These are phyloP conservation scores for Eilema depressum DNA, from an alignment of 2,888 invertebrate species.

Conservation along the genomic window DNA sequence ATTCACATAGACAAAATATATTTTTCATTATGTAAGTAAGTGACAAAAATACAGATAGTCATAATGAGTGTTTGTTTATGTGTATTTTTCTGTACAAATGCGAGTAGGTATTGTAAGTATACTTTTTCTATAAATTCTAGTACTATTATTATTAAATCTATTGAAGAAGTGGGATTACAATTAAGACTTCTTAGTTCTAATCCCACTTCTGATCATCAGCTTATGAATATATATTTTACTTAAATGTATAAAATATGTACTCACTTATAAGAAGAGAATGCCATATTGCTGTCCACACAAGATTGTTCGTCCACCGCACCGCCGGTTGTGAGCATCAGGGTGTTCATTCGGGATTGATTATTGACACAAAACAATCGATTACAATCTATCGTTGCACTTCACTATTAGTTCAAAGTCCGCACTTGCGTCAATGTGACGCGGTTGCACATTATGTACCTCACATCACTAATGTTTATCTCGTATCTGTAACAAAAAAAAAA, in stretches of 20 bases:
- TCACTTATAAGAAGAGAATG: conserved; percentile 83
- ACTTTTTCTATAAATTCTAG: too few relatives aligned
- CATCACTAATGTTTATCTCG: conserved; percentile 71
- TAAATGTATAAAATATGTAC: conserved; percentile 52
- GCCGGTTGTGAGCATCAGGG: conserved; percentile 83
- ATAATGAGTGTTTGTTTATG: too few relatives aligned
- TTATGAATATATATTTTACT: neutral
- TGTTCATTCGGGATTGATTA: conserved; percentile 75
- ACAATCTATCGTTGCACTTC: conserved; percentile 64
- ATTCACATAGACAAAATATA: too few relatives aligned
- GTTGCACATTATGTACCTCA: conserved; percentile 64
- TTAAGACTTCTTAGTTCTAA: neutral
- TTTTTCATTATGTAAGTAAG: too few relatives aligned
- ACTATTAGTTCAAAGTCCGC: conserved; percentile 68
- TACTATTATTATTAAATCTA: too few relatives aligned
- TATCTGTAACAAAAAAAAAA: conserved; percentile 57
- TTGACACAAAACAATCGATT: conserved; percentile 48
- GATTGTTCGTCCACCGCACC: conserved; percentile 80
- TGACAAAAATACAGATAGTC: too few relatives aligned
- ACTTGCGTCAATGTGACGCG: conserved; percentile 71
- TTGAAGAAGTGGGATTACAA: too few relatives aligned
- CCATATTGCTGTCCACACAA: conserved; percentile 81
- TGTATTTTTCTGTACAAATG: too few relatives aligned
- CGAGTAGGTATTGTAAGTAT: too few relatives aligned
- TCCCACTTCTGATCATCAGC: neutral